phyloP scores from a whole-genome alignment of 92 coral and sea anemone genomes.

The Palythoa caribaeorum region DNA sequence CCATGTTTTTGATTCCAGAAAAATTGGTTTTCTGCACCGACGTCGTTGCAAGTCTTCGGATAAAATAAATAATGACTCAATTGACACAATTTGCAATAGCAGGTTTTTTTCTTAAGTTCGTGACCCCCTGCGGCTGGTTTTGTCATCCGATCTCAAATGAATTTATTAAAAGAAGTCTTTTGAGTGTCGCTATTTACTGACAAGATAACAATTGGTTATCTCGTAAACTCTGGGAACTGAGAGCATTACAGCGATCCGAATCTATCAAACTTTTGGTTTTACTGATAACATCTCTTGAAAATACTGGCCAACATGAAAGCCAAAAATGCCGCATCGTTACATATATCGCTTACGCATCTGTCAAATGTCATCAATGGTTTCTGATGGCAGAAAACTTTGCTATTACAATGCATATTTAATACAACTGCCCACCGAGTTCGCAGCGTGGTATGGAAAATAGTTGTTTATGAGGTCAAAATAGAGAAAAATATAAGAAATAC shows the following conservation, averaged over 20 bases:
- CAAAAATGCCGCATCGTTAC: background rate
- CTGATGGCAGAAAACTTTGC: background rate
- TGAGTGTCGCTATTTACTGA: background rate
- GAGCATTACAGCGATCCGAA: background rate
- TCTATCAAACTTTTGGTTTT: background rate
- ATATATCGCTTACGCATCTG: background rate
- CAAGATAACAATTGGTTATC: background rate
- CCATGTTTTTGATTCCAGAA: background rate
- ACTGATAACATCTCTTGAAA: background rate
- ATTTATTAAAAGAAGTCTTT: background rate
- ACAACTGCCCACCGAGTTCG: background rate
- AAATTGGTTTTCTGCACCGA: background rate
- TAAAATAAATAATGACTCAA: background rate
- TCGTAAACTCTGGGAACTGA: background rate
- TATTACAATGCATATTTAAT: slow-evolving; percentile 1
- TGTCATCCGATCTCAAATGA: slow-evolving; percentile 9
- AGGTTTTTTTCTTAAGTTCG: background rate
- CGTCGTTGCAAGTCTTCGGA: background rate
- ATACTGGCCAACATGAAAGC: background rate
- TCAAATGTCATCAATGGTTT: slow-evolving; percentile 4
- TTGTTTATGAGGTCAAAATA: too few relatives aligned
- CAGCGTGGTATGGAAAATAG: background rate
- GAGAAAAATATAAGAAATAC: too few relatives aligned
- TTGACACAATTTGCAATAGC: background rate
- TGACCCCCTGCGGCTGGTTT: slow-evolving; percentile 1